These are phyloP conservation scores for Halcyon malimbica DNA, from an alignment of 2,113 vertebrate species.

Conservation along the genomic window DNA sequence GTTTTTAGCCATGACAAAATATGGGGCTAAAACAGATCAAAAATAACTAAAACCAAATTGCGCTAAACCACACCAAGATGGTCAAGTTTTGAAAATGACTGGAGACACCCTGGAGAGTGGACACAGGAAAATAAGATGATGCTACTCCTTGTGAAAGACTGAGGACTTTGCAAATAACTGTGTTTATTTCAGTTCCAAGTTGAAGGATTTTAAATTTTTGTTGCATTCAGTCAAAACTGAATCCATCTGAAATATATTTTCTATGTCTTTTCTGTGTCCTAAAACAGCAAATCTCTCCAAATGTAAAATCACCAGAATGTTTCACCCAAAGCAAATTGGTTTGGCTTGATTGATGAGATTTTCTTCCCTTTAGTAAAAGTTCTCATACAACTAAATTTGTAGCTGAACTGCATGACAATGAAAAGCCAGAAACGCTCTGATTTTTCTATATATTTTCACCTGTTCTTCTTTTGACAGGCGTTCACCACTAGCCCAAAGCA, in stretches of 20 bases:
- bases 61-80: background rate
- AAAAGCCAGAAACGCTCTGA: background rate
- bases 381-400: background rate
- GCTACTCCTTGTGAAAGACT: background rate
- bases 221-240: background rate
- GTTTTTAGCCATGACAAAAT: background rate
- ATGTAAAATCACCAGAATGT: background rate
- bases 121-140: background rate
- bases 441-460: background rate
- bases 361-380: background rate
- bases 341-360: background rate
- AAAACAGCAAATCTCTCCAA: background rate
- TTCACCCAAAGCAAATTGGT: background rate
- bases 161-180: background rate
- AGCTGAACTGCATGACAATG: background rate
- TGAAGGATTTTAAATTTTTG: background rate
- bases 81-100: fast-evolving
- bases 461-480: background rate
- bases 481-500: background rate
- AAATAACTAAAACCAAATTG: background rate
- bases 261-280: background rate
- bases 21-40: background rate
- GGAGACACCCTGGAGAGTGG: too few relatives aligned
- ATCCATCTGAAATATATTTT: background rate
- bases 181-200: background rate